These are phyloP conservation scores for Corapipo altera DNA, from an alignment of 2,113 vertebrate genomes.

Conservation along the genomic window DNA sequence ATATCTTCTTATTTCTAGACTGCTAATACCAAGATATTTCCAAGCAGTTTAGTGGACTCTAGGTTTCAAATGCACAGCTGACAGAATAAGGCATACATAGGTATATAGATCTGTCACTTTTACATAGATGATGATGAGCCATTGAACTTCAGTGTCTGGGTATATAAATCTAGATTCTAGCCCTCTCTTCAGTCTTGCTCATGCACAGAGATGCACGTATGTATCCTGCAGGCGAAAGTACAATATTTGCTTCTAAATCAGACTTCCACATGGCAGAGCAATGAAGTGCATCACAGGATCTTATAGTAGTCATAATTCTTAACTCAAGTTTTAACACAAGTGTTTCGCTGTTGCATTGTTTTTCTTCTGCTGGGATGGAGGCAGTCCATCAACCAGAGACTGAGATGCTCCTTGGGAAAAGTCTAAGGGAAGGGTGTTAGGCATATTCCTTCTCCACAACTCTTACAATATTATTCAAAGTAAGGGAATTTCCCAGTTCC, in stretches of 20 bases:
- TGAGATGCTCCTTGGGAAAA: background rate
- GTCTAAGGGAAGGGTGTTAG: background rate
- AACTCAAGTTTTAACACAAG: background rate
- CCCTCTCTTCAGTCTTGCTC: background rate
- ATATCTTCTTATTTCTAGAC: background rate
- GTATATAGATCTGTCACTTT: background rate
- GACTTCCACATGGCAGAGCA: background rate
- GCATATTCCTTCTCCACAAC: background rate
- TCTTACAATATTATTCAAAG: background rate
- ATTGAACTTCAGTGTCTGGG: background rate
- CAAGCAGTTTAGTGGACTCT: background rate
- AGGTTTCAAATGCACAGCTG: background rate
- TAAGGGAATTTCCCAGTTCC: background rate
- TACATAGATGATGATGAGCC: background rate
- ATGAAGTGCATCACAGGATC: background rate
- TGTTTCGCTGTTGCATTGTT: background rate
- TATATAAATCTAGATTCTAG: background rate
- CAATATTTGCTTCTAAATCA: background rate
- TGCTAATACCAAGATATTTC: background rate
- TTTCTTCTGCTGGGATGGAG: background rate
- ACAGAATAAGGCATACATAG: background rate
- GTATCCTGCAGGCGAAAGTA: background rate
- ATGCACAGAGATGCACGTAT: accelerated
- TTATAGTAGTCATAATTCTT: background rate
- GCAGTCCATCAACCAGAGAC: background rate